phyloP scores from a whole-genome alignment of 2,113 vertebrate species.

The Corythoichthys haematopterus region DNA sequence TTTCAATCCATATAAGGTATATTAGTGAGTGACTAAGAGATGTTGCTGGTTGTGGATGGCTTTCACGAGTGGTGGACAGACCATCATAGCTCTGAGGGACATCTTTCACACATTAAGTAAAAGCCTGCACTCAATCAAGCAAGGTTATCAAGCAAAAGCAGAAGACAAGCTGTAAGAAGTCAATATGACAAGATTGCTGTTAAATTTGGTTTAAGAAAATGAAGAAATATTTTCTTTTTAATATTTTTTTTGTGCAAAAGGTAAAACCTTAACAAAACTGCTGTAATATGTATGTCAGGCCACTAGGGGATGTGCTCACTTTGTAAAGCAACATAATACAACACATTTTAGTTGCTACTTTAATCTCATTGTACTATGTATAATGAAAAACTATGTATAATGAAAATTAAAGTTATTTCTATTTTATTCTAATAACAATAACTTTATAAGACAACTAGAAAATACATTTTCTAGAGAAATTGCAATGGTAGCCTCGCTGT shows the following conservation, averaged over 20 bases:
- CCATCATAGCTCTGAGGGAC: constrained; percentile 58
- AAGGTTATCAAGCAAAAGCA: constrained; percentile 43
- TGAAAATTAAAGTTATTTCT: no score
- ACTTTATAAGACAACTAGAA: no score
- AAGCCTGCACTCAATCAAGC: constrained; percentile 60
- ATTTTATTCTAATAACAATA: no score
- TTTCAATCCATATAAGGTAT: constrained; percentile 4
- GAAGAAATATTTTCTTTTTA: background rate
- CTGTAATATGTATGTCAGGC: background rate
- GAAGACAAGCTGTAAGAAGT: constrained; percentile 29
- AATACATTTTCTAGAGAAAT: no score
- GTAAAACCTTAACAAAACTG: background rate
- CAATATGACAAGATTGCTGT: background rate
- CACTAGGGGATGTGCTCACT: background rate
- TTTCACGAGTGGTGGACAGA: constrained; percentile 2
- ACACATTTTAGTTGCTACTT: no score
- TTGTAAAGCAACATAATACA: background rate
- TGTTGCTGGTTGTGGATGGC: constrained; percentile 17
- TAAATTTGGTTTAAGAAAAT: background rate
- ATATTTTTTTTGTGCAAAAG: background rate
- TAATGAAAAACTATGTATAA: no score
- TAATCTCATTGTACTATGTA: no score
- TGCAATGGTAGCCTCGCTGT: no score
- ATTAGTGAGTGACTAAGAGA: background rate
- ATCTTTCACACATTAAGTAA: constrained; percentile 67